These are phyloP conservation scores for Glossophaga mutica DNA, from an alignment of 2,797 vertebrate species.

Conservation along the genomic window DNA sequence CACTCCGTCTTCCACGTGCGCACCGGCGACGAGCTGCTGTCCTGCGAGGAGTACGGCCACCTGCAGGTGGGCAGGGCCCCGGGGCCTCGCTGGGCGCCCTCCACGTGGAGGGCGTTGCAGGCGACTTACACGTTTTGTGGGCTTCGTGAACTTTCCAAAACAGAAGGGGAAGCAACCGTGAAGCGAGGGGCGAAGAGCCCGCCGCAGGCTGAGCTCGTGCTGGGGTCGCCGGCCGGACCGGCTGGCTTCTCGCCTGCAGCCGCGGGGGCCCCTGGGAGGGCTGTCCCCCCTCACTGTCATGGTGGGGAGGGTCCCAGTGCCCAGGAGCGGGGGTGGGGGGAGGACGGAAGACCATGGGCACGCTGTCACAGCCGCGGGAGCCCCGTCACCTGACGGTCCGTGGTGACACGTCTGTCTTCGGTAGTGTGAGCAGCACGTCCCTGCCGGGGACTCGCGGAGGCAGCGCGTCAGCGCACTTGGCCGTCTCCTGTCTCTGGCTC, in stretches of 20 bases:
- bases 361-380: not conserved
- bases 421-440: too few species aligned
- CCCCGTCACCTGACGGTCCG: not conserved
- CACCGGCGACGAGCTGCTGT: constrained; percentile 91
- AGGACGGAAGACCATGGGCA: not conserved
- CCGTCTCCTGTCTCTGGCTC: not conserved
- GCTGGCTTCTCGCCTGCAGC: not conserved
- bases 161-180: not conserved
- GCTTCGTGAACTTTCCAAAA: not conserved
- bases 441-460: too few species aligned
- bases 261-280: not conserved
- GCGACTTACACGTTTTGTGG: not conserved
- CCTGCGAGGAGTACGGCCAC: constrained; percentile 89
- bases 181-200: not conserved
- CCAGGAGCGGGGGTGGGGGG: not conserved
- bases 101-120: not conserved
- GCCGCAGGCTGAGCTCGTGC: not conserved
- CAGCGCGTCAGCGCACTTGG: not conserved
- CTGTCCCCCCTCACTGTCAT: not conserved
- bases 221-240: not conserved
- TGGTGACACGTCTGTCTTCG: not conserved
- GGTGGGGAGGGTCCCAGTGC: not conserved
- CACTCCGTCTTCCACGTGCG: constrained; percentile 92
- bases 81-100: not conserved
- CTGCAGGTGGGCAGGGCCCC: constrained; percentile 90